Evolutionary conservation across 2,797 vertebrate species (phyloP).

Genomic region (Orestias chungarensis): DNA sequence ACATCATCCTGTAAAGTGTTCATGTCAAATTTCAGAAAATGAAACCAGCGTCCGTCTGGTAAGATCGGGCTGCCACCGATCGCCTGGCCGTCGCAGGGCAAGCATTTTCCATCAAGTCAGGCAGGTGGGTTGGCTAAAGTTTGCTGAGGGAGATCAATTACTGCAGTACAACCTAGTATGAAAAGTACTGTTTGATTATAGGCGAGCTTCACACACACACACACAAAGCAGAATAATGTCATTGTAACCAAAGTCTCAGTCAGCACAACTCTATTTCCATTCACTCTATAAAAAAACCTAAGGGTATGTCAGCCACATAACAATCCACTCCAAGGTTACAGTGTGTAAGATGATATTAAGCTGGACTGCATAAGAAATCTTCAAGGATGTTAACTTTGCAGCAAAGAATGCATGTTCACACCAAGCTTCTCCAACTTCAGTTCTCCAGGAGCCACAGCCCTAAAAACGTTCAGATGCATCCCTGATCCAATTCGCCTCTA

Average conservation of each 20-base stretch:
- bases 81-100: slow-evolving; percentile 4
- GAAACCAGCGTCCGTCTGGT: slow-evolving; percentile 15
- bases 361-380: not conserved
- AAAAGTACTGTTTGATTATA: not conserved
- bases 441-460: too few species aligned
- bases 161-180: slow-evolving; percentile 8
- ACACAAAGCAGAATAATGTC: not conserved
- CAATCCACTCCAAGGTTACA: slow-evolving; percentile 1
- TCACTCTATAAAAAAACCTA: not conserved
- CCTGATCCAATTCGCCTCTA: too few species aligned
- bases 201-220: not conserved
- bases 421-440: too few species aligned
- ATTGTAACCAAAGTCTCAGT: not conserved
- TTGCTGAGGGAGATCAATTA: slow-evolving; percentile 43
- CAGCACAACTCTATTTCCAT: not conserved
- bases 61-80: slow-evolving; percentile 13
- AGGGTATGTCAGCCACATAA: not conserved
- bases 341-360: not conserved
- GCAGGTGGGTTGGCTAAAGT: slow-evolving; percentile 16
- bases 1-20: slow-evolving; percentile 19
- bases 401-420: not conserved
- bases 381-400: not conserved
- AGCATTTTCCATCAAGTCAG: slow-evolving; percentile 36
- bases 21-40: slow-evolving; percentile 34
- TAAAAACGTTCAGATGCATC: too few species aligned